Conservation (phyloP, 2,888 invertebrate genomes). For the Autographa gamma region DNA sequence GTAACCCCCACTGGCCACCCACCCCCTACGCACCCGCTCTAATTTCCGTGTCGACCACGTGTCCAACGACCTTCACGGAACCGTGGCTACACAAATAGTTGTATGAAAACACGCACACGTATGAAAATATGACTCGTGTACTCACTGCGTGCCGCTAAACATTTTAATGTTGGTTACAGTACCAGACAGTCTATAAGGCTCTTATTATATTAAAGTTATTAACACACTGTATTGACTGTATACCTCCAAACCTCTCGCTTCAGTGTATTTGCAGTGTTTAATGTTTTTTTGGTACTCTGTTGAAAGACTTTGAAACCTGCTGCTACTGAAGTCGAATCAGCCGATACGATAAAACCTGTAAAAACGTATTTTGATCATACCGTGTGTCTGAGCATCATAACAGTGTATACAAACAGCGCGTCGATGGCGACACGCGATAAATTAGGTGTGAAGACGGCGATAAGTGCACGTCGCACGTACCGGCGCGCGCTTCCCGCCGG, state of each 20-base stretch:
- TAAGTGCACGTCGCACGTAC: conserved; percentile 76
- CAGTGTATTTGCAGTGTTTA: background rate
- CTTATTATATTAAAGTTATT: conserved; percentile 21
- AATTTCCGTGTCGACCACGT: conserved; percentile 75
- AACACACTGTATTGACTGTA: background rate
- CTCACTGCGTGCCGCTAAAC: conserved; percentile 34
- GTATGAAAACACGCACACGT: conserved; percentile 39
- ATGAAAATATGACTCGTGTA: conserved; percentile 41
- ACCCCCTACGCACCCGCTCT: conserved; percentile 65
- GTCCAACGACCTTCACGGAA: conserved; percentile 74
- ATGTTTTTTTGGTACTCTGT: background rate
- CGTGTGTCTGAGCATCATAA: conserved; percentile 65
- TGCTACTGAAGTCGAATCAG: conserved; percentile 42
- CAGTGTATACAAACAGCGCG: conserved; percentile 72
- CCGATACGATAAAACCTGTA: conserved; percentile 58
- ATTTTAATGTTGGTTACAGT: conserved; percentile 40
- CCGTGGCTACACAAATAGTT: conserved; percentile 61
- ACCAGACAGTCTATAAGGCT: conserved; percentile 18
- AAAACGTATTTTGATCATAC: conserved; percentile 61
- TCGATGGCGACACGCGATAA: conserved; percentile 83
- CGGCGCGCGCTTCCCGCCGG: conserved; percentile 69
- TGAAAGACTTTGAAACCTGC: conserved; percentile 9
- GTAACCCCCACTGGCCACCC: conserved; percentile 59
- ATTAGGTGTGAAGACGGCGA: conserved; percentile 86
- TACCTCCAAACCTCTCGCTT: background rate